Evolutionary conservation across 2,888 invertebrate genomes (phyloP), one percentile per base, ranked within the genome.

Genomic region (Clusia tigrina): DNA sequence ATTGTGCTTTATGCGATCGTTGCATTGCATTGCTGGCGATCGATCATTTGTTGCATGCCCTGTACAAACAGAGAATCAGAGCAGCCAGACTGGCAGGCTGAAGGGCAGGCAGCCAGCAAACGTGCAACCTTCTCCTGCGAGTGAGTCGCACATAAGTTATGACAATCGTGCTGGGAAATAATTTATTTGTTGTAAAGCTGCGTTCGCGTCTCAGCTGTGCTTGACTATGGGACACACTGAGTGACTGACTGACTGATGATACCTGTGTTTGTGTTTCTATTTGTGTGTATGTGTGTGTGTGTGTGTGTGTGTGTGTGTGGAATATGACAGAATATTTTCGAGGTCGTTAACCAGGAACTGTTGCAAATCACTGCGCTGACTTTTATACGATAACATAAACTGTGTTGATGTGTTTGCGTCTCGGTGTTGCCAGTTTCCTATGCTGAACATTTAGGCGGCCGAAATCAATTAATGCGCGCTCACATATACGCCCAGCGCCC

Each of bases 101-200:
- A n/a, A n/a, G n/a, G n/a, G n/a, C n/a, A n/a, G n/a, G n/a, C n/a
- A n/a, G n/a, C n/a, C n/a, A n/a, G n/a, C n/a, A n/a, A n/a, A n/a
- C 42, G 42, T 42, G 42, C 42, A 5, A 32, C 5, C 32, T 32
- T 12, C 12, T 32, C 32, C 12, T 32, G 32, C 32, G 32, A n/a
- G n/a, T 32, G 32, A 12, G 42, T 10, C 42, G 10, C 2, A 17
- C 15, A 54, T 53, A 64, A 64, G 37, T 64, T 61, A 61, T 62
- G 58, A 57, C 51, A 58, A 46, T 61, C 64, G 64, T 64, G 64
- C 61, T 42, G 52, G 54, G 38, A 53, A 55, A 58, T 58, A 60
- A 65, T 62, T 59, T 48, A 64, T 42, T n/a, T 42, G 42, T 3
- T n/a, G 3, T 42, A 3, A 3, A 20, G 48, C 48, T 6, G n/a